These are phyloP conservation scores for Littorina saxatilis DNA, from an alignment of 1,140 invertebrate species.

Conservation along the genomic window DNA sequence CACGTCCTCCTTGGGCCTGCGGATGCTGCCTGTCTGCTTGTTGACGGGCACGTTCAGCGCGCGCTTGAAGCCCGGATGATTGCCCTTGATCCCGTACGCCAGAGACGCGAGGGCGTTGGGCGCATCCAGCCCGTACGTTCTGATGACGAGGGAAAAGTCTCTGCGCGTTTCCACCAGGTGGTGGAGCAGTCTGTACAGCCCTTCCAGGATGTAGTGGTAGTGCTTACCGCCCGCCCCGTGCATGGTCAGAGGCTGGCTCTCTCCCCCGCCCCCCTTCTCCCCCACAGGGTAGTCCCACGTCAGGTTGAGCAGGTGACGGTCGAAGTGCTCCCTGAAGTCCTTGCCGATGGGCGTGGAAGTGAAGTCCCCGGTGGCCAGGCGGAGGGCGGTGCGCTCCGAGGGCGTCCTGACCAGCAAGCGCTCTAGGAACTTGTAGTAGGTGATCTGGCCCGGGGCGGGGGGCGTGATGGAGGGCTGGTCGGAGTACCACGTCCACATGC, in stretches of 20 bases:
- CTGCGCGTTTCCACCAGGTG: conserved; percentile 58
- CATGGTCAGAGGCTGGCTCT: conserved; percentile 60
- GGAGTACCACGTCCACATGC: conserved; percentile 65
- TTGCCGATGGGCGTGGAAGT: conserved; percentile 58
- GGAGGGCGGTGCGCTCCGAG: conserved; percentile 57
- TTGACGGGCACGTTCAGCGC: conserved; percentile 49
- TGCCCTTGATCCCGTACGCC: conserved; percentile 57
- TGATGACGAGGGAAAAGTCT: conserved; percentile 69
- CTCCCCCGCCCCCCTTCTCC: conserved; percentile 15
- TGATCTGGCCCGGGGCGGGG: conserved; percentile 52
- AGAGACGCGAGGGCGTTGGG: conserved; percentile 68
- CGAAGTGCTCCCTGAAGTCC: conserved; percentile 63
- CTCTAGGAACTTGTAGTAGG: conserved; percentile 72
- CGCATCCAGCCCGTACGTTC: conserved; percentile 72
- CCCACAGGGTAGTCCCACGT: conserved; percentile 58
- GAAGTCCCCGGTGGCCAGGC: conserved; percentile 69
- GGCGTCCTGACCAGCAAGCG: conserved; percentile 63
- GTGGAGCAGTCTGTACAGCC: conserved; percentile 67
- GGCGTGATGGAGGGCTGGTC: conserved; percentile 59
- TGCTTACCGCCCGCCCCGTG: conserved; percentile 58
- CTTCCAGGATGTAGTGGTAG: conserved; percentile 73
- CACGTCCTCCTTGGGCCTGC: conserved; percentile 44
- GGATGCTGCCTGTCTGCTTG: conserved; percentile 51
- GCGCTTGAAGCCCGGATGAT: conserved; percentile 66
- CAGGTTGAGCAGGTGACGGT: conserved; percentile 58